Evolutionary conservation across 2,113 vertebrate species (phyloP), one percentile per base, ranked within the genome.

Genomic region (Paratilapia polleni): DNA sequence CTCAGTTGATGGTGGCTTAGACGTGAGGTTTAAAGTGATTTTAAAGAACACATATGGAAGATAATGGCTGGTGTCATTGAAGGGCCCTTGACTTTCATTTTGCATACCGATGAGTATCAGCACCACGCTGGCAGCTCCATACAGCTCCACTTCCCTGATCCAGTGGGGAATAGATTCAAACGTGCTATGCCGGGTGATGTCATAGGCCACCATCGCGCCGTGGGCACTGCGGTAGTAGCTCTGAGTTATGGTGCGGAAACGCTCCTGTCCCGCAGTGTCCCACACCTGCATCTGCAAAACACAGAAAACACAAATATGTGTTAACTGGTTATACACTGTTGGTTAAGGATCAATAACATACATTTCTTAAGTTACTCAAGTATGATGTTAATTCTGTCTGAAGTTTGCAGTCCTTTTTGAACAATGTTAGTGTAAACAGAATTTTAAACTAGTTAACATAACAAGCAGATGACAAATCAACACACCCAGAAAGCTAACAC

Each of bases 141-240:
- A 99, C 84, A 97, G 97, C 93, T 98, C 96, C 84, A 99, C 96
- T 94, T 99, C 98, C 0, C 95, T 94, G 92, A 99, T 96, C 98
- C 98, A 99, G 73, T 97, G 97, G 56, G 97, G 94, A 81, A 99
- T 95, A 0, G 98, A 98, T 64, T 97, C 96, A 47, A 99, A 99
- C 0, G 98, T 98, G 81, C 94, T 86, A 43, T 89, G 95, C n/a
- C 96, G 97, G 9, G 97, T 99, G 93, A 99, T 97, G 94, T 99
- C 98, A 1, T 99, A 99, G 87, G 97, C 97, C 66, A 99, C 97
- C 91, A 99, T 96, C 64, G 98, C 98, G 2, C 97, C 98, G 0
- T 99, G 97, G n/a, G 98, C 98, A 0, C 98, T 98, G 82, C 98
- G 97, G 86, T 99, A 99, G 84, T 99, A 99, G 91, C 98, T 99